Evolutionary conservation across 2,113 vertebrate genomes (phyloP).

Genomic region (Hypomesus transpacificus): DNA sequence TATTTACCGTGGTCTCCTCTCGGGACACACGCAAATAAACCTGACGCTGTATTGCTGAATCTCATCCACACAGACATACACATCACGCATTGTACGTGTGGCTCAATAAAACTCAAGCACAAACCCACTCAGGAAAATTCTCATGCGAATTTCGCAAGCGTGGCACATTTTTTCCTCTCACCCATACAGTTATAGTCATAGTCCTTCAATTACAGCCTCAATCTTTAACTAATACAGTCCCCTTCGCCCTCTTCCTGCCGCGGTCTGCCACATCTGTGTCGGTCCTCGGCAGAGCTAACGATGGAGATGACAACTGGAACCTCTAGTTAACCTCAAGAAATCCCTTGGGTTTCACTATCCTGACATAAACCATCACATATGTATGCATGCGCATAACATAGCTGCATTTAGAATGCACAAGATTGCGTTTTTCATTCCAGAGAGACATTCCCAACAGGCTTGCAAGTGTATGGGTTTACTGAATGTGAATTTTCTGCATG

Average conservation of each 20-base stretch:
- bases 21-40: too few relatives aligned
- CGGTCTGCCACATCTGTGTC: conserved; percentile 46
- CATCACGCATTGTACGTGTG: too few relatives aligned
- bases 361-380: conserved; percentile 1
- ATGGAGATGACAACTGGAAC: conserved; percentile 46
- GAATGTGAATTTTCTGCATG: neutral
- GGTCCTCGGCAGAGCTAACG: conserved; percentile 30
- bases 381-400: neutral
- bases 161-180: conserved; percentile 15
- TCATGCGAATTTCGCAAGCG: too few relatives aligned
- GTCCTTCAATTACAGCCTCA: conserved; percentile 54
- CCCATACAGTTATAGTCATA: conserved; percentile 42
- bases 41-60: too few relatives aligned
- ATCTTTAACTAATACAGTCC: conserved; percentile 40
- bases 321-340: conserved; percentile 43
- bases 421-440: neutral
- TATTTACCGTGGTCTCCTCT: too few relatives aligned
- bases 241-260: conserved; percentile 18
- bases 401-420: neutral
- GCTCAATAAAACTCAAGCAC: too few relatives aligned
- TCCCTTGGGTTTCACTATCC: neutral
- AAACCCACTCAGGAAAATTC: too few relatives aligned
- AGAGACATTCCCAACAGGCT: neutral
- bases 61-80: too few relatives aligned
- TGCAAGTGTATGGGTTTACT: neutral